A percentile compares a stretch with the other conserved stretches of the same genome.
Evolutionary conservation across 2,797 vertebrate species (phyloP).

Genomic region (Adelosebastes latens): DNA sequence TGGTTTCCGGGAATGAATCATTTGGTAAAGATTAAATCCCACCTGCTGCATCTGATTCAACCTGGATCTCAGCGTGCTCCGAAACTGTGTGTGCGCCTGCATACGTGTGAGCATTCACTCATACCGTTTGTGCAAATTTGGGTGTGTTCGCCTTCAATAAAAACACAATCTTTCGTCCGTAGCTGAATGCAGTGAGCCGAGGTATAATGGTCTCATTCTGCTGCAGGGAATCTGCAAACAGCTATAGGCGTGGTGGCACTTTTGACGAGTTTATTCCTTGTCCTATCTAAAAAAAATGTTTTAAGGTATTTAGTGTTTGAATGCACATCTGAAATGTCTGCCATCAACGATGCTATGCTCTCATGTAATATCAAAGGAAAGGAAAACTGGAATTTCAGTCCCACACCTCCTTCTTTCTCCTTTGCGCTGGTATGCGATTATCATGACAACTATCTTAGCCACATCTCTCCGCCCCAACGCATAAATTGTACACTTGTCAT

Average conservation of each 20-base stretch:
- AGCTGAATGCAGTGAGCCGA: neutral
- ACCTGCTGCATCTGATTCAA: neutral
- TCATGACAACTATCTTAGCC: neutral
- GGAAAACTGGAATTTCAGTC: conserved; percentile 15
- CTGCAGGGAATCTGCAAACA: neutral
- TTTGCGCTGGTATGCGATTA: neutral
- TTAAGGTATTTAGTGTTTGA: neutral
- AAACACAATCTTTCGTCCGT: neutral
- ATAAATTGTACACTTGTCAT: conserved; percentile 20
- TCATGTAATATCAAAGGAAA: conserved; percentile 1
- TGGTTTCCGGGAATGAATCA: neutral
- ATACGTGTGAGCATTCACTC: neutral
- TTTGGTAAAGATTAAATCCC: neutral
- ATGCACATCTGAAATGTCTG: neutral
- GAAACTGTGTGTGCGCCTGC: neutral
- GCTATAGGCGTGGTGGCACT: neutral
- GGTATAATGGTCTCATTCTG: neutral
- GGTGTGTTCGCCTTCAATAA: conserved; percentile 18
- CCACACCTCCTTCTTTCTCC: neutral
- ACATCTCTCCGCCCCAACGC: neutral
- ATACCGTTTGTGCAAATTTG: neutral
- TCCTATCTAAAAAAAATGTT: neutral
- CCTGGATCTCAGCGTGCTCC: neutral
- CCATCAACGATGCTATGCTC: neutral
- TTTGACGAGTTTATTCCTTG: neutral